phyloP scores from a whole-genome alignment of 1,140 invertebrate genomes.

The Agraylea sexmaculata region DNA sequence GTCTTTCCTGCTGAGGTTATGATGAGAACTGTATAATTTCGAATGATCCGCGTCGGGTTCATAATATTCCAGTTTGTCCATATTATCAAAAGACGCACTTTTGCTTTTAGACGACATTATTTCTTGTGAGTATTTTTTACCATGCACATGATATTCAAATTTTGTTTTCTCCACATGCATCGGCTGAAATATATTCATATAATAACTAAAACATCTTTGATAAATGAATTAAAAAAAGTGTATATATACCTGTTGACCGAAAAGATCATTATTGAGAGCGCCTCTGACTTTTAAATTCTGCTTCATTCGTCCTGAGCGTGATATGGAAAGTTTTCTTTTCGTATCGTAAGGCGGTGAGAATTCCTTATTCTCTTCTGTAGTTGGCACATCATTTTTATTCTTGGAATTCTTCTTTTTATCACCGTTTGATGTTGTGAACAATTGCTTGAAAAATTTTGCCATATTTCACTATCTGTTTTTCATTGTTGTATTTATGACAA shows the following conservation, averaged over 20 bases:
- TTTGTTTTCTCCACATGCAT: slow-evolving; percentile 23
- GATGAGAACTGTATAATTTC: background rate
- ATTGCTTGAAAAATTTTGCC: slow-evolving; percentile 35
- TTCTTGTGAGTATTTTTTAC: slow-evolving; percentile 10
- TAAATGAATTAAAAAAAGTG: background rate
- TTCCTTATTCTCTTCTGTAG: slow-evolving; percentile 20
- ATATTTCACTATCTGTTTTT: slow-evolving; percentile 21
- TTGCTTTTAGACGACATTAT: no score
- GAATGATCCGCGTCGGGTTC: slow-evolving; percentile 4
- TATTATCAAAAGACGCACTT: no score
- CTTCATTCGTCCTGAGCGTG: slow-evolving; percentile 35
- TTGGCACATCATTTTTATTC: slow-evolving; percentile 24
- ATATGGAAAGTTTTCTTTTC: slow-evolving; percentile 34
- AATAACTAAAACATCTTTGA: background rate
- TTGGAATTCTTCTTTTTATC: slow-evolving; percentile 26
- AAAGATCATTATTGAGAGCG: slow-evolving; percentile 32
- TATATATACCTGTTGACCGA: slow-evolving; percentile 27
- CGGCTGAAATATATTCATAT: background rate
- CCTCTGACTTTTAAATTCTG: slow-evolving; percentile 33
- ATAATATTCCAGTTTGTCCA: background rate
- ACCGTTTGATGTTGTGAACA: slow-evolving; percentile 27
- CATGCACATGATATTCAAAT: slow-evolving; percentile 27
- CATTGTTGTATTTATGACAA: no score
- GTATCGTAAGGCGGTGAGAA: slow-evolving; percentile 25
- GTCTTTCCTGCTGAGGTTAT: slow-evolving; percentile 2